Conservation (phyloP, 2,113 vertebrate species). For the Riparia riparia region DNA sequence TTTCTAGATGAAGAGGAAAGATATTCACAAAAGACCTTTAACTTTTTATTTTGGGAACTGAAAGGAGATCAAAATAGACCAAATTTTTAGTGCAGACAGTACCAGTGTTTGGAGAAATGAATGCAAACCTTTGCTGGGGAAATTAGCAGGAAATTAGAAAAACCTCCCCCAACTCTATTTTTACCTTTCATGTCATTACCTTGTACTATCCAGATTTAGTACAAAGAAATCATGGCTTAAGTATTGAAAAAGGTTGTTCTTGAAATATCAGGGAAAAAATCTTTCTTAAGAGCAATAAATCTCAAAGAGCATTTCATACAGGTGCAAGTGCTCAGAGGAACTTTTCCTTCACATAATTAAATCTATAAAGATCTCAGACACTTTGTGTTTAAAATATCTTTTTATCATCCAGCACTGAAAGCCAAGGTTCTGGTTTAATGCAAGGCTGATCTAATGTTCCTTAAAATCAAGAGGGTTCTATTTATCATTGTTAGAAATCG, state of each 20-base stretch:
- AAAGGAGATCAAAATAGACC: constrained; percentile 14
- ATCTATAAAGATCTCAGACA: background rate
- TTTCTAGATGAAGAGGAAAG: background rate
- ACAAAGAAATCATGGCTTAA: background rate
- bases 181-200: constrained; percentile 7
- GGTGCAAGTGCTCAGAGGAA: background rate
- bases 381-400: constrained; percentile 4
- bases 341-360: background rate
- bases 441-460: background rate
- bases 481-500: background rate
- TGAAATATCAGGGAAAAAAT: constrained; percentile 1
- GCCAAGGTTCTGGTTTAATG: background rate
- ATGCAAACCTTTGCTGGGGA: constrained; percentile 19
- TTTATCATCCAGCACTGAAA: background rate
- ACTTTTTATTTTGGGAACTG: constrained; percentile 6
- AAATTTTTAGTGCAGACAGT: background rate
- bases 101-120: background rate
- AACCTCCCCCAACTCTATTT: constrained; percentile 33
- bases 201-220: background rate
- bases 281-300: background rate
- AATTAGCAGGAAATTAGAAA: constrained; percentile 48
- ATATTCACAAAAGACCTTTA: background rate
- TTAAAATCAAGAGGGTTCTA: background rate
- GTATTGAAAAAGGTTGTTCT: background rate
- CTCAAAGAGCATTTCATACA: constrained; percentile 7